Evolutionary conservation across 2,888 invertebrate genomes (phyloP), one percentile per base, ranked within the genome.

Genomic region (Lasius platythorax): DNA sequence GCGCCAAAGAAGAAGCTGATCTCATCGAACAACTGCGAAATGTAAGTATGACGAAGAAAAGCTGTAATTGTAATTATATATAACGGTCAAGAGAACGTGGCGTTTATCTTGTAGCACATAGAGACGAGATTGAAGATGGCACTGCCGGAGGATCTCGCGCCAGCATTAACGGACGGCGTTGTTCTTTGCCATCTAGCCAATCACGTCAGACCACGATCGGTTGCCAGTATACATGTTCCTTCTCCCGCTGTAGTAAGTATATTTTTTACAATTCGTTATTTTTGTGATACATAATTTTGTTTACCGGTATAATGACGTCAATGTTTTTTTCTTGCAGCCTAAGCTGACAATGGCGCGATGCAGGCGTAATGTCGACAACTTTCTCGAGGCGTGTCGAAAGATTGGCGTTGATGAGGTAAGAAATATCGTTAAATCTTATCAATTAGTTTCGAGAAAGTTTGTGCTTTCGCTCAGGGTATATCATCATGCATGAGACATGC

Each of bases 391-490:
- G 33, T 99, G 99, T 95, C 96, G 98, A 86, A 98, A 97, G 95
- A 98, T 99, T 92, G 99, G 99, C 89, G 98, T 99, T 18, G 98
- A 98, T 95, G 98, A 99, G 97, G 99, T 99, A 95, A 96, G 97
- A 56, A 78, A 95, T 73, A 84, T 78, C 72, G 43, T 75, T 75
- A 75, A 30, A 68, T 37, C 81, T 88, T 88, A 85, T 89, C 83
- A 72, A 83, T 70, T 70, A 61, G 68, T 82, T 46, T 61, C 67
- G 43, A 85, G 70, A 84, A 64, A 74, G 58, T 84, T 72, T 85
- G 82, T 83, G 89, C 86, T 89, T 68, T 85, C 79, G 75, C 84
- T 85, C 61, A 81, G 40, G 64, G 46, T 81, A 46, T 43, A 76
- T 23, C 64, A 78, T 43, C 37, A 83, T 87, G 81, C 82, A 78